Base-by-base conservation (phyloP, 2,888 invertebrate genomes). In the Lymantria monacha region DNA sequence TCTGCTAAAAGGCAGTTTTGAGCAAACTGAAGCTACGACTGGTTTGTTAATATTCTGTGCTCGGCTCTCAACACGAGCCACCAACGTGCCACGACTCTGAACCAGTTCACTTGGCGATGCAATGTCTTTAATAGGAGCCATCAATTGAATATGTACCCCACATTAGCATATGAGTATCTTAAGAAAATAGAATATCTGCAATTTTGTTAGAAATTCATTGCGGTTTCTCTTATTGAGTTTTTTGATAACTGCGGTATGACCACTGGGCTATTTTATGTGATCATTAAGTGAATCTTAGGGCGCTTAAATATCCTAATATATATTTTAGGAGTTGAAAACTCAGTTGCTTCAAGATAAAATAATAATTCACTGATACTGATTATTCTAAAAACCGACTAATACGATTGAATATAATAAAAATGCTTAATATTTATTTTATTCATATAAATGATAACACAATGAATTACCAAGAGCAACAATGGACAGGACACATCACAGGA, bases 101-200 rank as follows among this genome's bases (percentile, higher is more conserved):
- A 63, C 62, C 49, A 46, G 44, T 44, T 57, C 58, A 63, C 68
- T 68, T 62, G 55, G 75, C 72, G 65, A 77, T 79, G 83, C 82
- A 78, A 77, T 81, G 85, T 84, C 84, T 83, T 83, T 85, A 84
- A 85, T 82, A 81, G 83, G 68, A 58, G 59, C 69, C 74, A 83
- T 85, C 83, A 85, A 86, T 86, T 85, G 79, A 81, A 86, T 83
- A 80, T 77, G 70, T 67, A 74, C 33, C n/a, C 3, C 10, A 14
- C 70, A 81, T 81, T 79, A 74, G 66, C 69, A 75, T 75, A 56
- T 69, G 65, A 68, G 69, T 49, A 61, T 69, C 62, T 69, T 63
- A 61, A 61, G 65, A 66, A 72, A 71, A 71, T 73, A 48, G 46
- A 46, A 44, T 41, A 30, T 42, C 40, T 9, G 30, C 30, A n/a